A percentile compares a stretch with the other conserved stretches of the same genome.
phyloP scores from a whole-genome alignment of 2,797 vertebrate species.

The Natrix natrix region DNA sequence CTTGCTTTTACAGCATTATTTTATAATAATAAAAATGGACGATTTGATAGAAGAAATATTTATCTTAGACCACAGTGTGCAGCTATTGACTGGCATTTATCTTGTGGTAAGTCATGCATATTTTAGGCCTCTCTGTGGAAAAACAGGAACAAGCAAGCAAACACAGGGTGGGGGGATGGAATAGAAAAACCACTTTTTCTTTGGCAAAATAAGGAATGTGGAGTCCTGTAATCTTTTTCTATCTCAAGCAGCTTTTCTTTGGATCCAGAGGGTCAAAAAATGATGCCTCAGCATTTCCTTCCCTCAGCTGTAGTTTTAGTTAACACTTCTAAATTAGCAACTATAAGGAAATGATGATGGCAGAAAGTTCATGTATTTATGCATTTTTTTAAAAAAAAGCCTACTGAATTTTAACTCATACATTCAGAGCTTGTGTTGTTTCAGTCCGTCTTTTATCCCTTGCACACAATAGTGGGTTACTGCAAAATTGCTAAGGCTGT shows the following conservation, averaged over 20 bases:
- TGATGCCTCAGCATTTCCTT: slow-evolving; percentile 1
- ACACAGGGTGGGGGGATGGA: not conserved
- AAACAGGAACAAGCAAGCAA: not conserved
- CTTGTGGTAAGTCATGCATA: not conserved
- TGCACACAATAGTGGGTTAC: not conserved
- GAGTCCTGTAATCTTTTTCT: not conserved
- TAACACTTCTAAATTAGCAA: slow-evolving; percentile 9
- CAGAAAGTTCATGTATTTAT: slow-evolving; percentile 5
- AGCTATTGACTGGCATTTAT: not conserved
- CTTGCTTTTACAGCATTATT: not conserved
- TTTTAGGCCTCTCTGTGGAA: not conserved
- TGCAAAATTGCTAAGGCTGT: slow-evolving; percentile 27
- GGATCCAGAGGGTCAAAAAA: not conserved
- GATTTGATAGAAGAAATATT: not conserved
- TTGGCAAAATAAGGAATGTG: not conserved
- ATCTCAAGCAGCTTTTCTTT: slow-evolving; percentile 5
- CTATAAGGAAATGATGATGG: not conserved
- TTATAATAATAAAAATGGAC: not conserved
- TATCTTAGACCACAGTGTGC: not conserved
- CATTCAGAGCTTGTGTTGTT: slow-evolving; percentile 21
- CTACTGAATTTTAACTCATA: slow-evolving; percentile 2
- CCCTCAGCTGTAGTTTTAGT: not conserved
- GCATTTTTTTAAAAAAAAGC: not conserved
- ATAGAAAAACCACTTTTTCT: not conserved
- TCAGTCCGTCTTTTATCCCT: not conserved